Conservation (phyloP, 1,140 invertebrate species). For the Myzus persicae region DNA sequence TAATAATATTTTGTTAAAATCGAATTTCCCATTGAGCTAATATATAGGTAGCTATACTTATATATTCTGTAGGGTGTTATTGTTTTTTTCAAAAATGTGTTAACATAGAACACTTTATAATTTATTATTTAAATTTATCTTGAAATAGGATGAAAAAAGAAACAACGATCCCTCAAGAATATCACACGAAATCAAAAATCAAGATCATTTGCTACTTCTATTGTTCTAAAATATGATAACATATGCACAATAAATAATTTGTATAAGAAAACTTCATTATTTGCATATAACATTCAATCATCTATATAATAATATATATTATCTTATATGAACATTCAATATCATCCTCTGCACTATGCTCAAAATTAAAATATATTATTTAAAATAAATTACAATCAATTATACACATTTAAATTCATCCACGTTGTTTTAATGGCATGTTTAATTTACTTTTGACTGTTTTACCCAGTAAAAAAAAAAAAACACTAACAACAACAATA, state of each 20-base stretch:
- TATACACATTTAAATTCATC: not conserved
- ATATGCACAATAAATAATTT: not conserved
- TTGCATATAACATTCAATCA: not conserved
- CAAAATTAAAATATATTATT: not conserved
- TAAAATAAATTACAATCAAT: not conserved
- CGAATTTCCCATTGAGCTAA: not conserved
- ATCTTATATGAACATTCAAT: not conserved
- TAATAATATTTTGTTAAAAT: not conserved
- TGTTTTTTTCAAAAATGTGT: not conserved
- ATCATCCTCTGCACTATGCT: not conserved
- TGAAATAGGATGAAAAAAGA: not conserved
- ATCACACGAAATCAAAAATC: not conserved
- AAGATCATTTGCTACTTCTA: not conserved
- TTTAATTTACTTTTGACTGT: slow-evolving; percentile 8
- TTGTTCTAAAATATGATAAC: not conserved
- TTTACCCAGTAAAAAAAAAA: not conserved
- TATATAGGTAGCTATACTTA: no score
- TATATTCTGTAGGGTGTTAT: not conserved
- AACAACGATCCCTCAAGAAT: not conserved
- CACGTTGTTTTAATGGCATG: not conserved
- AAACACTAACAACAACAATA: no score
- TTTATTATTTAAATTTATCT: not conserved
- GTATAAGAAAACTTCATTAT: not conserved
- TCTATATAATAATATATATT: not conserved
- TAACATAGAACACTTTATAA: not conserved